Conservation (phyloP, 2,113 vertebrate genomes). For the Aix galericulata region DNA sequence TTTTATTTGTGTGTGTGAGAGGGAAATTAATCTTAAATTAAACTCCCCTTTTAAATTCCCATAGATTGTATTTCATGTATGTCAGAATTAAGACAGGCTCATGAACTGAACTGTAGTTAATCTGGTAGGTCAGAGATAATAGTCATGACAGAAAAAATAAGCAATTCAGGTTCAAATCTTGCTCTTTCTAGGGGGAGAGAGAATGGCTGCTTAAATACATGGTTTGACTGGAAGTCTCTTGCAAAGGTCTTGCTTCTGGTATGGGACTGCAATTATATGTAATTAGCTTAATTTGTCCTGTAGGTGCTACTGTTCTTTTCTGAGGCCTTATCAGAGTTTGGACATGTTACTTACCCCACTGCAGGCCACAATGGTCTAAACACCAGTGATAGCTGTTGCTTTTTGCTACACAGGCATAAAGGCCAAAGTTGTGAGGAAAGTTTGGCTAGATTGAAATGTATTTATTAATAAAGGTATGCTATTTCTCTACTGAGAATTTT, state of each 20-base stretch:
- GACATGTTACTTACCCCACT: background rate
- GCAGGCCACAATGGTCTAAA: background rate
- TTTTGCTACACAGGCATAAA: background rate
- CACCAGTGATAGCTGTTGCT: no score
- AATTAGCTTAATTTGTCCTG: background rate
- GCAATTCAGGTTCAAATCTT: background rate
- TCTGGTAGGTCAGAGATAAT: background rate
- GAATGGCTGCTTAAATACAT: rapidly evolving
- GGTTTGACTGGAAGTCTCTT: background rate
- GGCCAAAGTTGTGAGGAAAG: background rate
- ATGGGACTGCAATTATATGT: background rate
- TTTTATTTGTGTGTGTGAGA: no score
- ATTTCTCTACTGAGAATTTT: background rate
- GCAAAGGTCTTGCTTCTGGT: background rate
- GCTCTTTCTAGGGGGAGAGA: background rate
- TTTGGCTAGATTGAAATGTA: background rate
- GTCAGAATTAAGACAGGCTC: background rate
- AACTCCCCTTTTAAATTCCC: no score
- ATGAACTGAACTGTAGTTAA: background rate
- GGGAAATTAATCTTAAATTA: no score
- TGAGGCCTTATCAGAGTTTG: background rate
- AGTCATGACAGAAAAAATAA: background rate
- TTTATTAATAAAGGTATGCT: background rate
- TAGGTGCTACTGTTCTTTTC: background rate
- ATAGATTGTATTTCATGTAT: background rate